Evolutionary conservation across 2,113 vertebrate genomes (phyloP), one percentile per base, ranked within the genome.

Genomic region (Gallinago media): DNA sequence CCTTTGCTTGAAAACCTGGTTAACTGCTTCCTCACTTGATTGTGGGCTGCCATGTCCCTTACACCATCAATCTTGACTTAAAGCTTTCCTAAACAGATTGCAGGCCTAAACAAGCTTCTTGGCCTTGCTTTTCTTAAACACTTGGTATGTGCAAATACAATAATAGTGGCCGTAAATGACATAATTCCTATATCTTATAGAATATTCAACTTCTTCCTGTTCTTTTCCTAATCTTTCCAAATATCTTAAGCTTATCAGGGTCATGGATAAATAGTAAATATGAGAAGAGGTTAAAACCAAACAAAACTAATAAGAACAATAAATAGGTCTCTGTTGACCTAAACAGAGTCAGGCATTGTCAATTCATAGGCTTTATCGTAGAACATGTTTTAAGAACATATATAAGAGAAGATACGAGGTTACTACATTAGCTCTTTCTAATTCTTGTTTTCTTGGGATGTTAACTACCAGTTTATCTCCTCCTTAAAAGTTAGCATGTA

Each of bases 1-100:
- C 25, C 23, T 59, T 62, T 58, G 8, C 17, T 44, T 81, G 61
- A 36, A 83, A 77, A 56, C 40, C 12, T 73, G 8, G 11, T 49
- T 72, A 14, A 15, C 15, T 52, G 15, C 25, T 88, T 80, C 13
- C 29, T 78, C 44, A 21, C 4, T 23, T 70, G 6, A n/a, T n/a
- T 66, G 19, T 52, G 29, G 18, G 17, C 52, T 82, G 8, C 56
- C n/a, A 44, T 6, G 7, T 74, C 40, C 17, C 46, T 66, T 34
- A 63, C 4, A 4, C 12, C 2, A 27, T 38, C n/a, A 62, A 4
- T 46, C 38, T 36, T 0, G 0, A 52, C 54, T 75, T 52, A 67
- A 58, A 71, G 6, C 5, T 72, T 63, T 75, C 42, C 42, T 72
- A 67, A 72, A 7, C n/a, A 75, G 8, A 62, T 7, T 29, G 20